A percentile compares a stretch with the other conserved stretches of the same genome.
These are phyloP conservation scores for Rhinoraja longicauda DNA, from an alignment of 2,797 vertebrate genomes.

Conservation along the genomic window DNA sequence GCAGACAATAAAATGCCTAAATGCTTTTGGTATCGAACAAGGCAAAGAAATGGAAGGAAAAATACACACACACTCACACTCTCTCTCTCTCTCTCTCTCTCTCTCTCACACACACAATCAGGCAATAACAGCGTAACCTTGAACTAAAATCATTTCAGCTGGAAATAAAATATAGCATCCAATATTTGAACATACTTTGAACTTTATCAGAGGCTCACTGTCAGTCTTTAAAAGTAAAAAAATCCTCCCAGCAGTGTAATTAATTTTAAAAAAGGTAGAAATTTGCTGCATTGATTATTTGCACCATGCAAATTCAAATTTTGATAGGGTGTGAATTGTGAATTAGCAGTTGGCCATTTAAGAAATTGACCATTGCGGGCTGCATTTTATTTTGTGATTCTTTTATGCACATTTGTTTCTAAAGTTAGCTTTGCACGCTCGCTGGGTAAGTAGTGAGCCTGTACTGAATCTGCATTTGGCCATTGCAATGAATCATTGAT, in stretches of 20 bases:
- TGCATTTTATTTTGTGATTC: not conserved
- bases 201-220: constrained; percentile 15
- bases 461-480: constrained; percentile 45
- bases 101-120: constrained; percentile 50
- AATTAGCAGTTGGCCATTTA: not conserved
- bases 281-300: not conserved
- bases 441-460: not conserved
- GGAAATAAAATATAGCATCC: constrained; percentile 73
- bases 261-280: not conserved
- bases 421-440: not conserved
- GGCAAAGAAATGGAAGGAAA: constrained; percentile 44
- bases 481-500: constrained; percentile 63
- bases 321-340: not conserved
- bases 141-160: constrained; percentile 75
- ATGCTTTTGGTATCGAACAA: constrained; percentile 32
- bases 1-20: constrained; percentile 30
- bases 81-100: too few relatives aligned
- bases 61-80: constrained; percentile 49
- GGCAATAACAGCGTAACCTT: constrained; percentile 80
- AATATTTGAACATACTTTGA: constrained; percentile 60
- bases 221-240: not conserved
- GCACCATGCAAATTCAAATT: not conserved
- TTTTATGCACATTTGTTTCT: not conserved
- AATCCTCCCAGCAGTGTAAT: not conserved
- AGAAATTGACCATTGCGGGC: not conserved